Percentiles rank a stretch among this genome's conserved stretches.
Conservation (phyloP, 2,113 vertebrate genomes). For the Epinephelus cyanopodus region DNA sequence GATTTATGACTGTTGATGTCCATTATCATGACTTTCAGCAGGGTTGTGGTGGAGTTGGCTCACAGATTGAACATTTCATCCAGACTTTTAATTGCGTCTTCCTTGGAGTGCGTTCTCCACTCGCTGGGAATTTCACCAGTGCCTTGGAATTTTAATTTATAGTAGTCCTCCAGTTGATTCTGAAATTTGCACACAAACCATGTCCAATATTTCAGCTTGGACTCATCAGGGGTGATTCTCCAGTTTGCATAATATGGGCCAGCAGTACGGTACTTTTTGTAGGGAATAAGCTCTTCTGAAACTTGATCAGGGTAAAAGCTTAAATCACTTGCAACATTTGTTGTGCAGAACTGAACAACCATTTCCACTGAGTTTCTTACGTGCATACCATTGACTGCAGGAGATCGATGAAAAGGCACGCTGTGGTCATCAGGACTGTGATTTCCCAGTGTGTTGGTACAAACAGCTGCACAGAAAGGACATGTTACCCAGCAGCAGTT, state of each 20-base stretch:
- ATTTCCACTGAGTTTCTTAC: background rate
- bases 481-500: conserved; percentile 77
- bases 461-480: conserved; percentile 77
- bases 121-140: background rate
- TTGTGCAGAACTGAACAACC: conserved; percentile 50
- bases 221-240: conserved; percentile 79
- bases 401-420: conserved; percentile 60
- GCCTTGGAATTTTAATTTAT: conserved; percentile 23
- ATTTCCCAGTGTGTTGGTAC: conserved; percentile 61
- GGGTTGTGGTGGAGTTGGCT: background rate
- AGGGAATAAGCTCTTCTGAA: rapidly evolving
- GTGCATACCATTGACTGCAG: conserved; percentile 43
- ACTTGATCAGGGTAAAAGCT: rapidly evolving
- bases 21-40: background rate
- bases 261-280: conserved; percentile 65
- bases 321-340: conserved; percentile 32
- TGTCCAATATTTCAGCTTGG: conserved; percentile 82
- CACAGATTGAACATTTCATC: background rate
- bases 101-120: background rate
- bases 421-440: conserved; percentile 58
- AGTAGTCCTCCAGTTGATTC: conserved; percentile 65
- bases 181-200: conserved; percentile 86
- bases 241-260: conserved; percentile 65
- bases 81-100: conserved; percentile 52
- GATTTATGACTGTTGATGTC: no score